Percentiles rank a stretch among this genome's conserved stretches.
phyloP scores from a whole-genome alignment of 2,797 vertebrate genomes.

The Anabas testudineus region DNA sequence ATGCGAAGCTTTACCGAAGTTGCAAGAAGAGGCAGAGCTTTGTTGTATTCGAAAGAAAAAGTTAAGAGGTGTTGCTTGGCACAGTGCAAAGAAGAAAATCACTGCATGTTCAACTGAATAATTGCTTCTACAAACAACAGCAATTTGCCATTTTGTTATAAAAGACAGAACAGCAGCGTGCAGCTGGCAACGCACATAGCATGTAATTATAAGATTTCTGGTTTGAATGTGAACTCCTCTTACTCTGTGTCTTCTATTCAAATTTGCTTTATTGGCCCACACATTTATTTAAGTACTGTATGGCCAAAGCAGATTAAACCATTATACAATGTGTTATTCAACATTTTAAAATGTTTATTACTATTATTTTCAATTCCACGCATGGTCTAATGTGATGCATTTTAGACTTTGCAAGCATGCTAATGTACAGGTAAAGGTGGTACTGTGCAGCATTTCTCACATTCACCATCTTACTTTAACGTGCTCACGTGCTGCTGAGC shows the following conservation, averaged over 20 bases:
- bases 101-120: constrained; percentile 16
- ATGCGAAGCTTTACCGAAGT: constrained; percentile 14
- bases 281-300: constrained; percentile 10
- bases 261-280: constrained; percentile 3
- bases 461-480: too few species aligned
- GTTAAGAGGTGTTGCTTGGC: neutral
- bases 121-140: constrained; percentile 36
- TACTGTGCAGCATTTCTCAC: too few species aligned
- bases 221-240: constrained; percentile 2
- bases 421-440: too few species aligned
- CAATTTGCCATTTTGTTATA: constrained; percentile 11
- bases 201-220: constrained; percentile 46
- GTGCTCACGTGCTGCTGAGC: too few species aligned
- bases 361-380: neutral
- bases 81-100: neutral
- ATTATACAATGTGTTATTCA: neutral
- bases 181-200: constrained; percentile 31
- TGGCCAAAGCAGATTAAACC: constrained; percentile 6
- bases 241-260: constrained; percentile 23
- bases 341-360: neutral
- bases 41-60: neutral
- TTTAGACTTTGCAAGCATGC: neutral
- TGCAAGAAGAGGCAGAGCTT: neutral
- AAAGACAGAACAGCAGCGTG: constrained; percentile 19
- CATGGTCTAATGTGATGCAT: neutral